Evolutionary conservation across 2,888 invertebrate species (phyloP).

Genomic region (Spilarctia lutea): DNA sequence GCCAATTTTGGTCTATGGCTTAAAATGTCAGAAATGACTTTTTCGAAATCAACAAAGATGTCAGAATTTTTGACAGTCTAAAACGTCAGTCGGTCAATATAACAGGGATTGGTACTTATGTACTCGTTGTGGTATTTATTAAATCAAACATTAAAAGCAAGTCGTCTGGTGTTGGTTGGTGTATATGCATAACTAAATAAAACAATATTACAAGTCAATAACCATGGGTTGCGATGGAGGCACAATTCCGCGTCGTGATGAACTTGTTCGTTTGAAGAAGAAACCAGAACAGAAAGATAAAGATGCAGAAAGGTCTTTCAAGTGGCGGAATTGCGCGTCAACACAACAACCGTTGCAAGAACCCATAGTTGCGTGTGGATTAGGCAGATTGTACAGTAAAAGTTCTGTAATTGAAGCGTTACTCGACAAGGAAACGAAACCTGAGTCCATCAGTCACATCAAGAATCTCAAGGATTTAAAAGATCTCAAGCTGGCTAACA

Average conservation of each 20-base stretch:
- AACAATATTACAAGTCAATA: slow-evolving; percentile 4
- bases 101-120: no score
- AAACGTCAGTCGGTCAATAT: no score
- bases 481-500: slow-evolving; percentile 93
- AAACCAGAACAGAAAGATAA: slow-evolving; percentile 99
- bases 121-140: no score
- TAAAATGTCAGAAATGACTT: no score
- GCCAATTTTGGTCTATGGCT: no score
- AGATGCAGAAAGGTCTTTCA: slow-evolving; percentile 95
- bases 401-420: slow-evolving; percentile 96
- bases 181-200: not conserved
- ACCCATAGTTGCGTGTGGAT: slow-evolving; percentile 96
- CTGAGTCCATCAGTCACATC: slow-evolving; percentile 91
- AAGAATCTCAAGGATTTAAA: slow-evolving; percentile 96
- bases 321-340: slow-evolving; percentile 97
- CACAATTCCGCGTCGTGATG: slow-evolving; percentile 97
- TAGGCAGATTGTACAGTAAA: slow-evolving; percentile 97
- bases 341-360: slow-evolving; percentile 94
- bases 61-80: no score
- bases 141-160: not conserved
- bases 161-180: not conserved
- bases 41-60: no score
- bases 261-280: slow-evolving; percentile 95
- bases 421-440: slow-evolving; percentile 92
- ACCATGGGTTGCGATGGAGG: slow-evolving; percentile 99